Percentiles rank a stretch among this genome's conserved stretches.
Evolutionary conservation across 2,888 invertebrate genomes (phyloP).

Genomic region (Ophraella communa): DNA sequence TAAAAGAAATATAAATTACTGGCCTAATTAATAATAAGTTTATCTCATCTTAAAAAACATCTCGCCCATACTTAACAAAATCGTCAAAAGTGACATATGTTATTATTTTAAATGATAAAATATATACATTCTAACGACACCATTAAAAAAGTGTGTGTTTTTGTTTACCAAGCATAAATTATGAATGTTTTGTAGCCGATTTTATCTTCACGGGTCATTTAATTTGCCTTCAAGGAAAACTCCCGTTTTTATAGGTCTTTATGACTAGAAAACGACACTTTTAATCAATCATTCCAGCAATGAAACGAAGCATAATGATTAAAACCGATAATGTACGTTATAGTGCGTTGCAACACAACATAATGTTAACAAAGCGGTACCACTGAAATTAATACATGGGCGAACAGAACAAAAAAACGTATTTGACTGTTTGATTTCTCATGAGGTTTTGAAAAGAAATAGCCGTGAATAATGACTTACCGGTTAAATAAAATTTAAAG

Average conservation of each 20-base stretch:
- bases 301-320: conserved; percentile 9
- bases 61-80: conserved; percentile 25
- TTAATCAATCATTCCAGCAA: conserved; percentile 27
- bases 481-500: no score
- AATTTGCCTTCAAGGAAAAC: conserved; percentile 28
- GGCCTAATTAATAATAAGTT: conserved; percentile 1
- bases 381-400: conserved; percentile 1
- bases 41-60: conserved; percentile 10
- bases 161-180: conserved; percentile 35
- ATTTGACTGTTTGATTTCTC: background rate
- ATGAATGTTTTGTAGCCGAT: conserved; percentile 23
- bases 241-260: conserved; percentile 20
- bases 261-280: conserved; percentile 22
- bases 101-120: conserved; percentile 26
- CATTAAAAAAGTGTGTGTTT: conserved; percentile 25
- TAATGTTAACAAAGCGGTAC: conserved; percentile 1
- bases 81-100: conserved; percentile 32
- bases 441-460: no score
- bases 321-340: background rate
- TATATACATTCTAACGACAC: conserved; percentile 26
- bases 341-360: background rate
- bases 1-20: no score
- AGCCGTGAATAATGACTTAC: no score
- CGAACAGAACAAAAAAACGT: background rate
- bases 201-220: conserved; percentile 34